Evolutionary conservation across 2,888 invertebrate species (phyloP).

Genomic region (Cheilosia soror): DNA sequence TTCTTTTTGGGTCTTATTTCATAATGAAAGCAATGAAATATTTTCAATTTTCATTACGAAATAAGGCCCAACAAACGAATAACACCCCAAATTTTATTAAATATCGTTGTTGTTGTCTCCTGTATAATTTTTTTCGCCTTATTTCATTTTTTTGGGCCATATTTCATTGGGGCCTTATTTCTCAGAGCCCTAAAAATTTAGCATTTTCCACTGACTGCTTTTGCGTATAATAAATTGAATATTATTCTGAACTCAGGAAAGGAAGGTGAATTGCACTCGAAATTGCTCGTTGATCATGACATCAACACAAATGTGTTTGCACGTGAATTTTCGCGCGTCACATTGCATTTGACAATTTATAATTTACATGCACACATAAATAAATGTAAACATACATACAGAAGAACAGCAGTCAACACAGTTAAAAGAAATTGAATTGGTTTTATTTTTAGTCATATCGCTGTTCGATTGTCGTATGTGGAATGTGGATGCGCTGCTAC

Average conservation of each 20-base stretch:
- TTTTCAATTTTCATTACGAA: no score
- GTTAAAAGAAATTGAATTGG: slow-evolving; percentile 13
- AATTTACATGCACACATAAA: slow-evolving; percentile 8
- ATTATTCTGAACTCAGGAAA: not conserved
- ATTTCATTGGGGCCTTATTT: no score
- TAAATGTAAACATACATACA: slow-evolving; percentile 6
- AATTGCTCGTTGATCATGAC: not conserved
- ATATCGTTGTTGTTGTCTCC: no score
- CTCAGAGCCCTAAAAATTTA: no score
- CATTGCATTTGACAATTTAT: slow-evolving; percentile 31
- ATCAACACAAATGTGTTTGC: slow-evolving; percentile 20
- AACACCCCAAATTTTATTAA: no score
- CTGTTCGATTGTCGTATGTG: not conserved
- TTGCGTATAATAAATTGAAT: no score
- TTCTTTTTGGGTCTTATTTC: no score
- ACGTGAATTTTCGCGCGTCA: slow-evolving; percentile 47
- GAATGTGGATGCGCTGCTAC: not conserved
- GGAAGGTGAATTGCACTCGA: slow-evolving; percentile 10
- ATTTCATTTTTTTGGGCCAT: no score
- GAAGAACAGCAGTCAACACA: slow-evolving; percentile 3
- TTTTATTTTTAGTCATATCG: slow-evolving; percentile 30
- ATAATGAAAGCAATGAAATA: no score
- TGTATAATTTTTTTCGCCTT: no score
- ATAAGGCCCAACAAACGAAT: no score
- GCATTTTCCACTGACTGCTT: not conserved